Base-by-base conservation (phyloP, 2,113 vertebrate genomes). In the Aramus guarauna region DNA sequence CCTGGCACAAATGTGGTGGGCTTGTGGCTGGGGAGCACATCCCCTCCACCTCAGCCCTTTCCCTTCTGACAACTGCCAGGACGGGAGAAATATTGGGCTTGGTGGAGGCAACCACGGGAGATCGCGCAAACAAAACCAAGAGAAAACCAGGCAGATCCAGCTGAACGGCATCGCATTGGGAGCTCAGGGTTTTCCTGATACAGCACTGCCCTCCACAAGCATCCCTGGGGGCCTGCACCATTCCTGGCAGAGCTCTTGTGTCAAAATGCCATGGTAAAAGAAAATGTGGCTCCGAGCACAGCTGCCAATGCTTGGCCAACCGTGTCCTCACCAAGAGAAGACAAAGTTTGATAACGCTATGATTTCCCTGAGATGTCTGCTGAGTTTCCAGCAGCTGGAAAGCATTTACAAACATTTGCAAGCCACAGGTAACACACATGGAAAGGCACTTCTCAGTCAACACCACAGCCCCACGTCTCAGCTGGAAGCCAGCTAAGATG, bases 141-240 rank as follows among this genome's bases (percentile, higher is more conserved):
- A 15, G 22, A 18, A 73, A 81, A 47, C 3, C 1, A 9, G 43
- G 45, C 0, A 5, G 30, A 47, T 80, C 68, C 60, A 15, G 47
- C 20, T 3, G 0, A 83, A n/a, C 0, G 0, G 7, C 26, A 2
- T 26, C 4, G 1, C 30, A 10, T 3, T 0, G 0, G 20, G 64
- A 81, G 39, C 50, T 27, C 0, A 0, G 69, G n/a, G 27, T 26
- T 78, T 78, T 59, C 69, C 74, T 0, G 0, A 52, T 30, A 32
- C 11, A 20, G 18, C 1, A 8, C 58, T 21, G 2, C 76, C 45
- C 58, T 76, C 59, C 24, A 50, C 39, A 53, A 79, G 73, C 47
- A 56, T 39, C 59, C 77, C 47, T 8, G 3, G n/a, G 19, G 34
- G 41, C 13, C 72, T n/a, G 48, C 30, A 18, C 19, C 3, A 0